Conservation (phyloP, 2,797 vertebrate genomes). For the Adrianichthys oophorus region DNA sequence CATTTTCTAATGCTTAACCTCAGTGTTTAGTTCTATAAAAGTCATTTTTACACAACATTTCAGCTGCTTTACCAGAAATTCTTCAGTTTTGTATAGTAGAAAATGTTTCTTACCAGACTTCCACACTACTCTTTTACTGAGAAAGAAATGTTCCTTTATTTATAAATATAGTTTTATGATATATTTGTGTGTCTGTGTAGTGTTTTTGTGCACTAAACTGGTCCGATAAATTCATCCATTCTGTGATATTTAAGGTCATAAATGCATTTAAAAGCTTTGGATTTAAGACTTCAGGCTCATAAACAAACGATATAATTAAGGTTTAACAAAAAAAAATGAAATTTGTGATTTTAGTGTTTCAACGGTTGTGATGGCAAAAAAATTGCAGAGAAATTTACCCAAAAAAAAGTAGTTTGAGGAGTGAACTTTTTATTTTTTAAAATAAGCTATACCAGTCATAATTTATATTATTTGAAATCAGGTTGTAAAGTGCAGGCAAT, state of each 20-base stretch:
- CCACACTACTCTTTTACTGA: constrained; percentile 80
- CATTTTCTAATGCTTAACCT: constrained; percentile 63
- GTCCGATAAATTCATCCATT: background rate
- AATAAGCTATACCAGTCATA: background rate
- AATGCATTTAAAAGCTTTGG: constrained; percentile 54
- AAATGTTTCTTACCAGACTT: constrained; percentile 67
- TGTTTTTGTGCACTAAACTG: constrained; percentile 22
- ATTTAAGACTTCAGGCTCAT: constrained; percentile 27
- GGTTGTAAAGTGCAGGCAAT: too few relatives aligned
- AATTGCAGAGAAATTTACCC: constrained; percentile 1
- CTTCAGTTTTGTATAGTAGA: constrained; percentile 72
- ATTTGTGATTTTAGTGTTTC: too few relatives aligned
- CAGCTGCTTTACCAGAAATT: constrained; percentile 63
- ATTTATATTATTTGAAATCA: too few relatives aligned
- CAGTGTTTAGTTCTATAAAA: constrained; percentile 58
- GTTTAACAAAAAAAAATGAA: too few relatives aligned
- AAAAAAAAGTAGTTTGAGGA: too few relatives aligned
- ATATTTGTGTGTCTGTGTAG: constrained; percentile 49
- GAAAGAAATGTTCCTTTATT: constrained; percentile 81
- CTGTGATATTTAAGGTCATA: constrained; percentile 36
- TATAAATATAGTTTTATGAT: constrained; percentile 90
- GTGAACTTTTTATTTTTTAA: background rate
- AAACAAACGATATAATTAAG: too few relatives aligned
- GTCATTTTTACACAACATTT: constrained; percentile 65
- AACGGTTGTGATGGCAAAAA: background rate